These are phyloP conservation scores for Drosophila micromelanica DNA, from an alignment of 1,140 invertebrate species.

Conservation along the genomic window DNA sequence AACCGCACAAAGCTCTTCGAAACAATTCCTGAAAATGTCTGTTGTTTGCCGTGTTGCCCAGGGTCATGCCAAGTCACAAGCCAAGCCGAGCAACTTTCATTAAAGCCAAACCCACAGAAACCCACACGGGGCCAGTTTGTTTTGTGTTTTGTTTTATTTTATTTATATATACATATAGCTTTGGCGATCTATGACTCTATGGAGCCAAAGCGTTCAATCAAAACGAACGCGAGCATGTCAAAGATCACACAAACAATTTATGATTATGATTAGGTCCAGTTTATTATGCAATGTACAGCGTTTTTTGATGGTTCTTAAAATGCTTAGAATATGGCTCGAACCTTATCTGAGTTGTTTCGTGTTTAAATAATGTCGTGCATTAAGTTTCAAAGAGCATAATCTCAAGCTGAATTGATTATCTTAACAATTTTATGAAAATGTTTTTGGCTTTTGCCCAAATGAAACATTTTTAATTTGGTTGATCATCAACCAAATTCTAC, in stretches of 20 bases:
- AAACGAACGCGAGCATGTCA: constrained; percentile 41
- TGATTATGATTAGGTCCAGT: constrained; percentile 51
- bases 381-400: not conserved
- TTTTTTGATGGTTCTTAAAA: not conserved
- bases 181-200: constrained; percentile 36
- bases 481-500: no score
- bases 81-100: constrained; percentile 62
- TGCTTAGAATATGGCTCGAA: constrained; percentile 23
- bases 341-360: not conserved
- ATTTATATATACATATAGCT: not conserved
- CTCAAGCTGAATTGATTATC: not conserved
- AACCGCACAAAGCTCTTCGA: constrained; percentile 48
- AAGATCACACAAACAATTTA: constrained; percentile 58
- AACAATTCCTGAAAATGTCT: constrained; percentile 57
- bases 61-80: constrained; percentile 62
- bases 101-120: constrained; percentile 63
- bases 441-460: no score
- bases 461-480: no score
- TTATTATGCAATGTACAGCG: constrained; percentile 29
- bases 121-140: constrained; percentile 16
- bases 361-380: not conserved
- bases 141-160: not conserved
- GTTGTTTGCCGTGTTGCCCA: constrained; percentile 46
- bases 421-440: no score
- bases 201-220: constrained; percentile 45